Percentiles rank a stretch among this genome's conserved stretches.
Evolutionary conservation across 2,113 vertebrate genomes (phyloP).

Genomic region (Myotis yumanensis): DNA sequence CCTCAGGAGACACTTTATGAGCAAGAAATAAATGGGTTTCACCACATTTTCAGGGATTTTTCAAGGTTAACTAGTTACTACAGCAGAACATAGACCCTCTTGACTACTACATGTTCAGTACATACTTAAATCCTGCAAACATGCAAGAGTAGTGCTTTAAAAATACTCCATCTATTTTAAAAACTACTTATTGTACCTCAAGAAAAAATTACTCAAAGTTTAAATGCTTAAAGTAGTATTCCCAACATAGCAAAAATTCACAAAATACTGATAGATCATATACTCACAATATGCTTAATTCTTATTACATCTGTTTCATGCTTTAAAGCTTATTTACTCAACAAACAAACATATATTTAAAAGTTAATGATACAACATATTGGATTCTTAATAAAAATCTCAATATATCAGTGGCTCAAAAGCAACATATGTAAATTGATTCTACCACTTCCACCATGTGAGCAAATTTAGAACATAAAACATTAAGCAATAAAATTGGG

Average conservation of each 20-base stretch:
- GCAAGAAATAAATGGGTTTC: background rate
- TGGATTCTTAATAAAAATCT: background rate
- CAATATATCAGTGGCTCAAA: background rate
- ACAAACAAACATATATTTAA: background rate
- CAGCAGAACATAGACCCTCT: background rate
- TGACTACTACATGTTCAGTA: background rate
- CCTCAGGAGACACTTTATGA: background rate
- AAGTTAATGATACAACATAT: background rate
- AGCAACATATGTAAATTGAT: background rate
- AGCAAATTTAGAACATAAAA: conserved; percentile 1
- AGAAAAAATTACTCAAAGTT: background rate
- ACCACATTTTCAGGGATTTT: background rate
- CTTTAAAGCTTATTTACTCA: background rate
- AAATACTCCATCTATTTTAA: background rate
- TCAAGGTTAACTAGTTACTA: background rate
- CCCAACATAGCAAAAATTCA: background rate
- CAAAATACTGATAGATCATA: background rate
- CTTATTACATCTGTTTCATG: background rate
- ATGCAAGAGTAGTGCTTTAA: background rate
- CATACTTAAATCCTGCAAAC: background rate
- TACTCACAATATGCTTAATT: background rate
- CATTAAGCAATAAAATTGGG: background rate
- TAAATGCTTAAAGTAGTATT: background rate
- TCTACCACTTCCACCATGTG: background rate
- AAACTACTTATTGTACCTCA: background rate